Percentiles rank a stretch among this genome's conserved stretches.
These are phyloP conservation scores for Pseudotriccus pelzelni DNA, from an alignment of 2,797 vertebrate species.

Conservation along the genomic window DNA sequence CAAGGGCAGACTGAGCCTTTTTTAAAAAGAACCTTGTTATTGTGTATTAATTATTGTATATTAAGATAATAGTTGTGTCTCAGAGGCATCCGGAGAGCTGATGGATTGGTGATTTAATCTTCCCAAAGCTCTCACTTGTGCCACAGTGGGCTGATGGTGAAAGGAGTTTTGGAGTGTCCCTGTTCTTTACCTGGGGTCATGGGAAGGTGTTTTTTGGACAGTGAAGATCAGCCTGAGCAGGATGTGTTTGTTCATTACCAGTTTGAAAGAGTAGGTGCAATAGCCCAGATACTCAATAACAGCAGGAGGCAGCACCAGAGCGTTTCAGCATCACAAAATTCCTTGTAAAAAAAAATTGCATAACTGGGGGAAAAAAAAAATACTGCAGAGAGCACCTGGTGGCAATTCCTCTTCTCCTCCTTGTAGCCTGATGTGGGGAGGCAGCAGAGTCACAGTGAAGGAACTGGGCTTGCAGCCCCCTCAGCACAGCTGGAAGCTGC, in stretches of 20 bases:
- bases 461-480: conserved; percentile 68
- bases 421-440: conserved; percentile 82
- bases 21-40: neutral
- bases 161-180: neutral
- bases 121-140: neutral
- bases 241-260: neutral
- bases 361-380: neutral
- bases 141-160: neutral
- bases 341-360: neutral
- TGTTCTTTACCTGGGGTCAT: neutral
- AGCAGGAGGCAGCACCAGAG: neutral
- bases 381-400: neutral
- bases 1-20: neutral
- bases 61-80: neutral
- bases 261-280: neutral
- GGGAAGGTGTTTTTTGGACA: neutral
- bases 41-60: neutral
- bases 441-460: conserved; percentile 85
- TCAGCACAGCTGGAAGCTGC: conserved; percentile 32
- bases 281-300: neutral
- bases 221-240: neutral
- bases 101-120: neutral
- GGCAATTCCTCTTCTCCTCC: neutral
- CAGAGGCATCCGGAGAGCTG: neutral
- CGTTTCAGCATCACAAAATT: neutral